A percentile compares a stretch with the other conserved stretches of the same genome.
These are phyloP conservation scores for Drosophila nasuta DNA, from an alignment of 1,140 invertebrate species.

Conservation along the genomic window DNA sequence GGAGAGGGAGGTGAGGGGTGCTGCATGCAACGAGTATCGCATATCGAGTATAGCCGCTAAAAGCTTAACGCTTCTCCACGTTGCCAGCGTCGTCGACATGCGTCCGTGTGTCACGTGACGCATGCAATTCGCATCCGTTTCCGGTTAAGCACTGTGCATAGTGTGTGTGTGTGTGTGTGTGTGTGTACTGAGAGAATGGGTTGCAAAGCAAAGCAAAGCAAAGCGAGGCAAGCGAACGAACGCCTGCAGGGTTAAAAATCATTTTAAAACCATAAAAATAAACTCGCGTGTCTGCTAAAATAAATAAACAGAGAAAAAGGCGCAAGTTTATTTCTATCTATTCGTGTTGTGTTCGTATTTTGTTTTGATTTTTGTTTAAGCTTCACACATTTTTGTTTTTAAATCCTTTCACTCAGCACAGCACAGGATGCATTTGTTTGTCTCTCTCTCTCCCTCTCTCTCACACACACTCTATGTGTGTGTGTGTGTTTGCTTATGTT, in stretches of 20 bases:
- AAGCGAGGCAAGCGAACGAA: constrained; percentile 9
- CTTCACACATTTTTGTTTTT: constrained; percentile 75
- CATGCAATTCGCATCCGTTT: constrained; percentile 83
- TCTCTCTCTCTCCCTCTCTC: no score
- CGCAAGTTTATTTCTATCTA: constrained; percentile 34
- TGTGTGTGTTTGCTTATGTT: constrained; percentile 41
- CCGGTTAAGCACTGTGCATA: constrained; percentile 62
- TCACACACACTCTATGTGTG: not conserved
- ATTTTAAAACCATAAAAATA: constrained; percentile 84
- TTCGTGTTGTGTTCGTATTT: constrained; percentile 31
- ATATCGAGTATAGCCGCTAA: constrained; percentile 62
- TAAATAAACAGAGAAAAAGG: constrained; percentile 70
- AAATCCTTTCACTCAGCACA: constrained; percentile 79
- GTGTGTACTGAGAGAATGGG: not conserved
- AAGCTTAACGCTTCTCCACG: constrained; percentile 70
- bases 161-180: not conserved
- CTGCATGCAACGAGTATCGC: constrained; percentile 21
- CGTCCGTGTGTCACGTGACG: constrained; percentile 78
- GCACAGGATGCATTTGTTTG: constrained; percentile 17
- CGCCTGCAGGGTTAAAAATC: constrained; percentile 73
- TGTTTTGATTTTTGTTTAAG: constrained; percentile 66
- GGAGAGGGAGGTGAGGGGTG: not conserved
- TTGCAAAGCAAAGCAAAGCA: not conserved
- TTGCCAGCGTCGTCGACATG: constrained; percentile 36
- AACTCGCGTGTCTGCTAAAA: constrained; percentile 76